phyloP scores from a whole-genome alignment of 2,888 invertebrate genomes.

The Xylota segnis region DNA sequence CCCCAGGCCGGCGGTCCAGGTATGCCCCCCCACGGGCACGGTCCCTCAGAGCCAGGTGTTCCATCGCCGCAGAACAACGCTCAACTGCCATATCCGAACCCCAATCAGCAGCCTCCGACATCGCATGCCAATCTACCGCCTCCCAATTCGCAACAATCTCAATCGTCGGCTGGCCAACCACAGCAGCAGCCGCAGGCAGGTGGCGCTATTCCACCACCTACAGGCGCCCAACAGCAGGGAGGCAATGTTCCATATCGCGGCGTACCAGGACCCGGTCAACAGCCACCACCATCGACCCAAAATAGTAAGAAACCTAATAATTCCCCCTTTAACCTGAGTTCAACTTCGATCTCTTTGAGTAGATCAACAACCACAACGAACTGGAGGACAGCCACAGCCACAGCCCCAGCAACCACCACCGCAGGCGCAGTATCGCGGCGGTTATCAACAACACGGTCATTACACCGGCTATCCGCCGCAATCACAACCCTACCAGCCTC shows the following conservation, averaged over 20 bases:
- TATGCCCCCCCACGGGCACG: slow-evolving; percentile 84
- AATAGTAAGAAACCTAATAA: slow-evolving; percentile 77
- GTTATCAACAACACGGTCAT: slow-evolving; percentile 86
- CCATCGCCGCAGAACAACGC: slow-evolving; percentile 77
- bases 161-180: slow-evolving; percentile 76
- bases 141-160: slow-evolving; percentile 81
- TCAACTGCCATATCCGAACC: slow-evolving; percentile 81
- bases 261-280: slow-evolving; percentile 78
- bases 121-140: slow-evolving; percentile 81
- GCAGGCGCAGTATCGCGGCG: slow-evolving; percentile 86
- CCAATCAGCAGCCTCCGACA: slow-evolving; percentile 79
- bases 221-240: slow-evolving; percentile 78
- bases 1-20: slow-evolving; percentile 80
- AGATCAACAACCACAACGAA: slow-evolving; percentile 86
- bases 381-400: slow-evolving; percentile 83
- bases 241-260: slow-evolving; percentile 79
- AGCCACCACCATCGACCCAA: slow-evolving; percentile 78
- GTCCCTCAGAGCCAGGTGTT: slow-evolving; percentile 77
- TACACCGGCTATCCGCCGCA: slow-evolving; percentile 86
- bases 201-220: slow-evolving; percentile 61
- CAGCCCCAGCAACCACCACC: slow-evolving; percentile 87
- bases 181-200: slow-evolving; percentile 77
- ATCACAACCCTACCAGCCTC: slow-evolving; percentile 86
- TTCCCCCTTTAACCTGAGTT: background rate
- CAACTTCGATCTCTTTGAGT: slow-evolving; percentile 26